A percentile compares a stretch with the other conserved stretches of the same genome.
Evolutionary conservation across 2,888 invertebrate species (phyloP).

Genomic region (Drosophila infuscata): DNA sequence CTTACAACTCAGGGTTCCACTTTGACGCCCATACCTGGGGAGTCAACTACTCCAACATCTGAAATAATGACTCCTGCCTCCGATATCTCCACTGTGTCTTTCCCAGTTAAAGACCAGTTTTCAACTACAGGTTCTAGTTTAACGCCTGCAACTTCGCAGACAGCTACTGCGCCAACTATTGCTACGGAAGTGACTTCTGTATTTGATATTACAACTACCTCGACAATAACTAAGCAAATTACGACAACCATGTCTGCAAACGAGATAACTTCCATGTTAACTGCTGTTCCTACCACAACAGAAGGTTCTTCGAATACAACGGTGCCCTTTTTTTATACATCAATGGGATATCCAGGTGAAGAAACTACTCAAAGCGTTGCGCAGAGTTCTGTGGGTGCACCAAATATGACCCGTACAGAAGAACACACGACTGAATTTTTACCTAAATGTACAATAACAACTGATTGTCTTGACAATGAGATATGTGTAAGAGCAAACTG

Average conservation of each 20-base stretch:
- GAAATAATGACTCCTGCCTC: background rate
- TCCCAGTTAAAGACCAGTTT: background rate
- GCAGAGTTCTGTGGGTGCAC: conserved; percentile 19
- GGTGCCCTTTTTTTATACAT: conserved; percentile 17
- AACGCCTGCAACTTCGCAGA: background rate
- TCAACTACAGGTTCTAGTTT: background rate
- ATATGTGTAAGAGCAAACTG: conserved; percentile 86
- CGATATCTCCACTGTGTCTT: background rate
- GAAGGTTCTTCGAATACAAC: conserved; percentile 7
- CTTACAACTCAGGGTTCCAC: too few species aligned
- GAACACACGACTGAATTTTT: conserved; percentile 37
- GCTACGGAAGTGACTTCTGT: background rate
- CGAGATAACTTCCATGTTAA: background rate
- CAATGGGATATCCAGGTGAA: conserved; percentile 14
- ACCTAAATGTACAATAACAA: conserved; percentile 71
- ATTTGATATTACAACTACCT: background rate
- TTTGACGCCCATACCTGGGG: too few species aligned
- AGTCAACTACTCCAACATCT: too few species aligned
- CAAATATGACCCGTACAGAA: conserved; percentile 24
- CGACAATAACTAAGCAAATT: background rate
- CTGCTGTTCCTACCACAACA: background rate
- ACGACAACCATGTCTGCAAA: background rate
- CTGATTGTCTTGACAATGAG: conserved; percentile 85
- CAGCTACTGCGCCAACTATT: background rate
- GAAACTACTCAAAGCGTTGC: conserved; percentile 7